Evolutionary conservation across 2,888 invertebrate species (phyloP), one percentile per base, ranked within the genome.

Genomic region (Nomada hirtipes): DNA sequence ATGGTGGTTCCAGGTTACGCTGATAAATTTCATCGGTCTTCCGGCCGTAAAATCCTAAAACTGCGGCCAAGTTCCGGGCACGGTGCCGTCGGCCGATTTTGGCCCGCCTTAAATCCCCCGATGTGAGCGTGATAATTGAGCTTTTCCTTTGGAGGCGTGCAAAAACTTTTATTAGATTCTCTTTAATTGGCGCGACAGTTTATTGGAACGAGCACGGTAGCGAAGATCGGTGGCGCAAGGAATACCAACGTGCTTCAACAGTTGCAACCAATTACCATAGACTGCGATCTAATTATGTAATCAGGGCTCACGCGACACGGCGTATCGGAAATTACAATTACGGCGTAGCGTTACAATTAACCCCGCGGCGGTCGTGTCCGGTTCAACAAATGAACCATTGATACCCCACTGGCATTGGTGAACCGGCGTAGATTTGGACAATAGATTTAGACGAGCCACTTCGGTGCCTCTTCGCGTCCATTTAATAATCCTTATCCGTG

Each of bases 321-420:
- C 60, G 50, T 44, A 69, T 20, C 74, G 78, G 83, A 78, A 82
- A 82, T 82, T 83, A 78, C 83, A 71, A 83, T 82, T 82, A 71
- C 50, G 50, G 42, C 9, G 23, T 20, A 7, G 26, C 61, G 59
- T 70, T 65, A 76, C 75, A 68, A 79, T 80, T 79, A 75, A 20
- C 61, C 82, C 36, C 11, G 67, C 55, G 29, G 69, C 69, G 36
- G 52, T 50, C 50, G 53, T 10, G 71, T 64, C 23, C 68, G 47
- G 73, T 77, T 77, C 61, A 82, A 82, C 63, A 74, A 83, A 83
- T 63, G 57, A 29, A 59, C 69, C 76, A 55, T 44, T 61, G 69
- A 70, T 63, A 61, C 47, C 26, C 42, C 7, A 11, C 0, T 9
- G 11, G 53, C 20, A 57, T 82, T 83, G 60, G 23, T 20, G 69